Conservation (phyloP, 2,888 invertebrate genomes). For the Oxystoma pomonae region DNA sequence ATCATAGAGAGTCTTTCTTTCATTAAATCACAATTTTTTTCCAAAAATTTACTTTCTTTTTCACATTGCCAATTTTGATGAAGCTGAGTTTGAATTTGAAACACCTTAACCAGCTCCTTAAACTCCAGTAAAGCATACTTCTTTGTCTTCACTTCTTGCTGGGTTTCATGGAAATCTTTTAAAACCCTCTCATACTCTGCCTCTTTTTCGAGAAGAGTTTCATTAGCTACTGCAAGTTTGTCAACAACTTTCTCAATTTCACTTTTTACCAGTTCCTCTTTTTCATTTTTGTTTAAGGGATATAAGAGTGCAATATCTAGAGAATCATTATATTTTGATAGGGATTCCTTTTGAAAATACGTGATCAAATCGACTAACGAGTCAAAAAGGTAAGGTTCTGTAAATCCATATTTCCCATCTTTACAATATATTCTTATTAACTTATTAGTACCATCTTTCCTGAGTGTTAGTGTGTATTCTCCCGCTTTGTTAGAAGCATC, state of each 20-base stretch:
- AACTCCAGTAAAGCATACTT: slow-evolving; percentile 88
- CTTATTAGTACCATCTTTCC: slow-evolving; percentile 93
- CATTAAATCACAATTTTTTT: slow-evolving; percentile 73
- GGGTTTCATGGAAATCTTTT: slow-evolving; percentile 69
- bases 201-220: slow-evolving; percentile 66
- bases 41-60: slow-evolving; percentile 75
- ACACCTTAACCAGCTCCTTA: slow-evolving; percentile 79
- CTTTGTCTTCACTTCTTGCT: slow-evolving; percentile 76
- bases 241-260: slow-evolving; percentile 67
- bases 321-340: slow-evolving; percentile 89
- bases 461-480: slow-evolving; percentile 91
- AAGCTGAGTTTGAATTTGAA: slow-evolving; percentile 81
- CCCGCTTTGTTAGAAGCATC: slow-evolving; percentile 91
- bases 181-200: slow-evolving; percentile 70
- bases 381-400: slow-evolving; percentile 74
- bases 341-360: slow-evolving; percentile 78
- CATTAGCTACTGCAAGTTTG: slow-evolving; percentile 69
- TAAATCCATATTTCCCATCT: slow-evolving; percentile 90
- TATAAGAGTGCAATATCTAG: slow-evolving; percentile 87
- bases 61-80: slow-evolving; percentile 71
- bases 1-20: slow-evolving; percentile 67
- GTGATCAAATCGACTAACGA: slow-evolving; percentile 86
- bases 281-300: slow-evolving; percentile 73
- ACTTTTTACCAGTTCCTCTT: slow-evolving; percentile 65
- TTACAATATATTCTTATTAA: slow-evolving; percentile 91